These are phyloP conservation scores for Sparus aurata DNA, from an alignment of 2,797 vertebrate genomes.

Conservation along the genomic window DNA sequence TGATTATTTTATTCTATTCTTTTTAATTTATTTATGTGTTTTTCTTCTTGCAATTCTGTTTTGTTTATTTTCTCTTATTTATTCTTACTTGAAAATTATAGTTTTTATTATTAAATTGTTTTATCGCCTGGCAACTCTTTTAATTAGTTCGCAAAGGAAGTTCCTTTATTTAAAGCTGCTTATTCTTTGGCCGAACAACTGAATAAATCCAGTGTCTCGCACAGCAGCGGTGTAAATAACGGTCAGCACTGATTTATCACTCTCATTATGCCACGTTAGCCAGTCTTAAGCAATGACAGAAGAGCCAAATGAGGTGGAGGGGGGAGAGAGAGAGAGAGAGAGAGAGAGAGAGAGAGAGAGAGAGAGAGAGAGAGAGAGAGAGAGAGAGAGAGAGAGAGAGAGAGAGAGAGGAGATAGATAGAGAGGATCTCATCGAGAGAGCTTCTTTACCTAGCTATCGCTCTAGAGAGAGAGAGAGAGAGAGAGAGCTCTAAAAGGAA, in stretches of 20 bases:
- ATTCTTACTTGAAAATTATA: background rate
- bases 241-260: slow-evolving; percentile 64
- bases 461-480: slow-evolving; percentile 50
- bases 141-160: slow-evolving; percentile 22
- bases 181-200: slow-evolving; percentile 32
- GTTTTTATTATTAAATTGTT: slow-evolving; percentile 16
- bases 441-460: no score
- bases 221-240: slow-evolving; percentile 22
- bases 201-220: slow-evolving; percentile 42
- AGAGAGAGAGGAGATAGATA: no score
- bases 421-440: no score
- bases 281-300: slow-evolving; percentile 49
- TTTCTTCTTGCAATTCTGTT: no score
- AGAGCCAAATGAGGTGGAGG: slow-evolving; percentile 44
- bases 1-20: background rate
- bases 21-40: background rate
- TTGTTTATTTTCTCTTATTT: background rate
- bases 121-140: slow-evolving; percentile 13
- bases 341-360: no score
- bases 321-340: no score
- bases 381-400: no score
- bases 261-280: slow-evolving; percentile 65
- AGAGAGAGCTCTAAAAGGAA: slow-evolving; percentile 44
- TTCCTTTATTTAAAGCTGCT: slow-evolving; percentile 14
- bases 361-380: no score